Evolutionary conservation across 2,113 vertebrate species (phyloP).

Genomic region (Engraulis encrasicolus): DNA sequence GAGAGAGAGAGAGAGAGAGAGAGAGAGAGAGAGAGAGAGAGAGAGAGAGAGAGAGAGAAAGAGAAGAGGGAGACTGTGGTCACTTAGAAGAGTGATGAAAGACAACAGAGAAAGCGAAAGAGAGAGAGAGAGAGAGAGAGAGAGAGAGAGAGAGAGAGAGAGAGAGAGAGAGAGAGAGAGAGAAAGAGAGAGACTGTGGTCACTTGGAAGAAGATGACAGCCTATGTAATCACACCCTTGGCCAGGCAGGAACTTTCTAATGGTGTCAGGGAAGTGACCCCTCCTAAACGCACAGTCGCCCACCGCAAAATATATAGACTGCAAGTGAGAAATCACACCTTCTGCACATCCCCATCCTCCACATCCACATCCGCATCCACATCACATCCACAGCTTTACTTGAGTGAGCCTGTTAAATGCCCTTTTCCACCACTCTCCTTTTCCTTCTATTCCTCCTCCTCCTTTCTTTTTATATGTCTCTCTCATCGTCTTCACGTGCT

Average conservation of each 20-base stretch:
- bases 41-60: too few species aligned
- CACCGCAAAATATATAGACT: neutral
- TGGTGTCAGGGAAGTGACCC: neutral
- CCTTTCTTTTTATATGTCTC: neutral
- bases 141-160: too few species aligned
- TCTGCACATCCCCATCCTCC: too few species aligned
- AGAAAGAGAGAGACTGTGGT: neutral
- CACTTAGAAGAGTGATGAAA: too few species aligned
- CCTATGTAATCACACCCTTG: conserved; percentile 4
- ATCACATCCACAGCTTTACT: neutral
- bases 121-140: too few species aligned
- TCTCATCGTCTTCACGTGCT: too few species aligned
- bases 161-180: too few species aligned
- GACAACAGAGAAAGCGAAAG: too few species aligned
- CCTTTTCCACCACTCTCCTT: neutral
- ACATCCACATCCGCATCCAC: too few species aligned
- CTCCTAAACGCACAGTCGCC: neutral
- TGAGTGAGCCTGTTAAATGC: neutral
- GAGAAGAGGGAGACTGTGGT: neutral
- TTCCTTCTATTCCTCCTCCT: neutral
- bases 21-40: too few species aligned
- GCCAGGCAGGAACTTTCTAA: neutral
- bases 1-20: too few species aligned
- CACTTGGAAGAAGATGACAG: neutral
- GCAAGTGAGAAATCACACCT: neutral